phyloP scores from a whole-genome alignment of 2,888 invertebrate genomes.

The Aphodius sticticus region DNA sequence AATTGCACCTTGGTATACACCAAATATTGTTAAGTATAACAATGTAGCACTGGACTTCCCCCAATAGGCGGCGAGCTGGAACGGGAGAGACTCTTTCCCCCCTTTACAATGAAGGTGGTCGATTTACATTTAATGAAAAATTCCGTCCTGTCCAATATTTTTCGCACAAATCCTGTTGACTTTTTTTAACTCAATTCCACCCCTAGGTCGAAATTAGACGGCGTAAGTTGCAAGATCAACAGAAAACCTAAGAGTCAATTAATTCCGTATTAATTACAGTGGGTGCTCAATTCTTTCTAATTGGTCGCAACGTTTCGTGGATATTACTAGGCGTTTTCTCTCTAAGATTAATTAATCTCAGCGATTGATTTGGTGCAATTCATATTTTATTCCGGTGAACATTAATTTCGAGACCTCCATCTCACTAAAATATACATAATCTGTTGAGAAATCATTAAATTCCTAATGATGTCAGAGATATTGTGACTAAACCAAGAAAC shows the following conservation, averaged over 20 bases:
- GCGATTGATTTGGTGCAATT: no score
- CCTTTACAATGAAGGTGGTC: neutral
- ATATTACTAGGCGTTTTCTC: neutral
- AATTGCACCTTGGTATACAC: no score
- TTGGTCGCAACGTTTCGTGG: neutral
- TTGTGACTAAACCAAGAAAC: no score
- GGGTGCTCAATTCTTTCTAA: neutral
- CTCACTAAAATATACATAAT: no score
- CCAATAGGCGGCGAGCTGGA: no score
- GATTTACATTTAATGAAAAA: neutral
- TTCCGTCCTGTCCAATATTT: neutral
- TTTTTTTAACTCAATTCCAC: neutral
- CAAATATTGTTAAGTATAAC: no score
- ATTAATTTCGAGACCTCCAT: no score
- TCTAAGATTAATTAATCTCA: neutral
- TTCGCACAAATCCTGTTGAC: neutral
- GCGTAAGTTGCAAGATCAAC: neutral
- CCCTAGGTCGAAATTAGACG: neutral
- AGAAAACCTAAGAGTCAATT: neutral
- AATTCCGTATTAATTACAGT: neutral
- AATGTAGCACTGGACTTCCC: no score
- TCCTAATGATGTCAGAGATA: no score
- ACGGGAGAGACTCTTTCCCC: neutral
- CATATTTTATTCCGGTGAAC: no score
- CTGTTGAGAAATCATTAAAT: no score